These are phyloP conservation scores for Brachycybe producta DNA, from an alignment of 2,888 invertebrate genomes.

Conservation along the genomic window DNA sequence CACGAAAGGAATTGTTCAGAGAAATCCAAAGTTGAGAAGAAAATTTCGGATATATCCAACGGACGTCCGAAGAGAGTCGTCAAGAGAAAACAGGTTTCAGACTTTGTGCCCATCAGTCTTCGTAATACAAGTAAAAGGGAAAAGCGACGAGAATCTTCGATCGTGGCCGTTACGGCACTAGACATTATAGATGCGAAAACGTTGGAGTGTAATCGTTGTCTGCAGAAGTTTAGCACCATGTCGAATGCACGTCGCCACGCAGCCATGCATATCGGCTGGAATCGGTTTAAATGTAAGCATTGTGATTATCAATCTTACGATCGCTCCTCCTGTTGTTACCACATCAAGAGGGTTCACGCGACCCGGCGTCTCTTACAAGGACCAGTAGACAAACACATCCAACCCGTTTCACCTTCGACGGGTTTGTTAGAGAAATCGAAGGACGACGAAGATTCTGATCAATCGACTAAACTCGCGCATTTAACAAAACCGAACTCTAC, in stretches of 20 bases:
- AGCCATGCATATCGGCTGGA: conserved; percentile 54
- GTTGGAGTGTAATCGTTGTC: conserved; percentile 30
- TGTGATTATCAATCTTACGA: conserved; percentile 42
- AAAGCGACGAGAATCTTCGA: neutral
- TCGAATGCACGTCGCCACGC: conserved; percentile 47
- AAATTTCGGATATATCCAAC: neutral
- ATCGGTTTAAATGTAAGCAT: conserved; percentile 58
- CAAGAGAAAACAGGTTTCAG: conserved; percentile 22
- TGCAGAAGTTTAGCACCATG: conserved; percentile 22
- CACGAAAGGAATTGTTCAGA: conserved; percentile 20
- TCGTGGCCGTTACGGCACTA: conserved; percentile 24
- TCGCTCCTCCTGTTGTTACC: conserved; percentile 15
- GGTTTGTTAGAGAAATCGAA: neutral
- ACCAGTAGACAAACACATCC: conserved; percentile 11
- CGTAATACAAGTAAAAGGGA: conserved; percentile 15
- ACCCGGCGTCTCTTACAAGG: neutral
- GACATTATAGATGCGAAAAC: conserved; percentile 27
- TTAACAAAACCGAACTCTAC: too few species aligned
- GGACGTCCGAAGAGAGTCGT: conserved; percentile 22
- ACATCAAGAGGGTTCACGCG: conserved; percentile 14
- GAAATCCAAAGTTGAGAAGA: neutral
- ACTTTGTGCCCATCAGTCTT: conserved; percentile 22
- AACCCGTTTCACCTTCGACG: too few species aligned
- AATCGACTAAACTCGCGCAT: too few species aligned
- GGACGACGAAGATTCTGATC: neutral